A percentile compares a stretch with the other conserved stretches of the same genome.
phyloP scores from a whole-genome alignment of 2,888 invertebrate species.

The Orthosia gracilis region DNA sequence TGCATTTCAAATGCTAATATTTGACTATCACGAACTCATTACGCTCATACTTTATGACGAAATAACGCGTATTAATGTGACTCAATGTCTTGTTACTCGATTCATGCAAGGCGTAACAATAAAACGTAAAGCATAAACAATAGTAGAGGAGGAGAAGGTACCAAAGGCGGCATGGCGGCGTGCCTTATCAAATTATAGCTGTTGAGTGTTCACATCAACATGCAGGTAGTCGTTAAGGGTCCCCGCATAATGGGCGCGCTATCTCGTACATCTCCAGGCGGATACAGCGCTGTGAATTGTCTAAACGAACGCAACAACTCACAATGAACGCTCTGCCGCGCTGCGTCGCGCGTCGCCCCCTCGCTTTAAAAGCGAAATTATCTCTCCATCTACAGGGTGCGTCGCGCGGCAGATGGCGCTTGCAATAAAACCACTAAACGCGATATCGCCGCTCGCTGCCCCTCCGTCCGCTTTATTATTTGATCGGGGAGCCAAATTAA shows the following conservation, averaged over 20 bases:
- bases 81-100: slow-evolving; percentile 43
- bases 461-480: slow-evolving; percentile 89
- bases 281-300: slow-evolving; percentile 85
- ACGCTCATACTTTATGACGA: slow-evolving; percentile 18
- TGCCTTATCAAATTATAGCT: slow-evolving; percentile 83
- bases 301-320: slow-evolving; percentile 87
- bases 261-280: slow-evolving; percentile 83
- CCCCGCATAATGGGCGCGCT: slow-evolving; percentile 82
- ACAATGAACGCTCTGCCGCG: slow-evolving; percentile 81
- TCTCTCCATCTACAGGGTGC: slow-evolving; percentile 88
- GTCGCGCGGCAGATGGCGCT: slow-evolving; percentile 89
- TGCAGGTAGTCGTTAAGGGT: slow-evolving; percentile 81
- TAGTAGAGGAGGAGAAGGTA: slow-evolving; percentile 30
- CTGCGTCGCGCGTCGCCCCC: slow-evolving; percentile 74
- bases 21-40: slow-evolving; percentile 23
- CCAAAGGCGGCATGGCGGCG: slow-evolving; percentile 64
- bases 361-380: slow-evolving; percentile 88
- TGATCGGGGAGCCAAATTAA: slow-evolving; percentile 91
- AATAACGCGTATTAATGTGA: slow-evolving; percentile 25
- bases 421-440: slow-evolving; percentile 91
- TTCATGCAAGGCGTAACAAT: slow-evolving; percentile 51
- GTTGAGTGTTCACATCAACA: slow-evolving; percentile 80
- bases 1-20: slow-evolving; percentile 39
- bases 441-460: slow-evolving; percentile 88
- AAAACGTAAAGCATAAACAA: slow-evolving; percentile 55